Evolutionary conservation across 2,888 invertebrate genomes (phyloP), one percentile per base, ranked within the genome.

Genomic region (Penaeus monodon): DNA sequence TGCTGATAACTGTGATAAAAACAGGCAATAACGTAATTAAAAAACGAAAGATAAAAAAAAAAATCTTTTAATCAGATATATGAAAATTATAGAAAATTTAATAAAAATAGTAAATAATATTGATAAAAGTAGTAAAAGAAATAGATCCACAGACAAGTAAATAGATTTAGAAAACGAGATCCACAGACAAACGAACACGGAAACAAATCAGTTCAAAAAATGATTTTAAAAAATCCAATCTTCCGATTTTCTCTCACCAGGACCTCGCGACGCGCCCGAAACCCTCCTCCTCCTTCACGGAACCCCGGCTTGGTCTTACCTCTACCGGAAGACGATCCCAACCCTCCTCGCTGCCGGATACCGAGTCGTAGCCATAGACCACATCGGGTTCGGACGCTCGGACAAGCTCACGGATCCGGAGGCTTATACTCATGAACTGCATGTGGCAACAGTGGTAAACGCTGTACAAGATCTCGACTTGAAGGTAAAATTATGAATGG

Each of bases 281-380:
- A 86, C 86, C 14, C 57, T 88, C 2, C 68, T 88, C 49, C 83
- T 88, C 24, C 84, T 88, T 2, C 88, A 88, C 65, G 88, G 88
- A 10, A 84, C 84, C 6, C 88, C 88, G 14, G 78, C 88, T 29
- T 88, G 88, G 88, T 88, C 88, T 66, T 88, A 80, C 83, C 84
- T 88, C 33, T 88, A 88, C 80, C 77, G 88, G 27, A 44, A 4
- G 8, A 86, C 86, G 78, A 83, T 88, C 76, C 88, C 88, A 0
- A 74, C 57, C 24, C 77, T 88, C 70, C 84, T 88, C 20, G 76
- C n/a, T 17, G 86, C 81, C 20, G 86, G 86, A 24, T 80, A 86
- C 80, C 68, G 88, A 29, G 86, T 88, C 10, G 81, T 88, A 33
- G 88, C 86, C 20, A 57, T 79, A 22, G 88, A 88, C 80, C 66